Base-by-base conservation (phyloP, 2,888 invertebrate genomes). In the Sphinx pinastri region DNA sequence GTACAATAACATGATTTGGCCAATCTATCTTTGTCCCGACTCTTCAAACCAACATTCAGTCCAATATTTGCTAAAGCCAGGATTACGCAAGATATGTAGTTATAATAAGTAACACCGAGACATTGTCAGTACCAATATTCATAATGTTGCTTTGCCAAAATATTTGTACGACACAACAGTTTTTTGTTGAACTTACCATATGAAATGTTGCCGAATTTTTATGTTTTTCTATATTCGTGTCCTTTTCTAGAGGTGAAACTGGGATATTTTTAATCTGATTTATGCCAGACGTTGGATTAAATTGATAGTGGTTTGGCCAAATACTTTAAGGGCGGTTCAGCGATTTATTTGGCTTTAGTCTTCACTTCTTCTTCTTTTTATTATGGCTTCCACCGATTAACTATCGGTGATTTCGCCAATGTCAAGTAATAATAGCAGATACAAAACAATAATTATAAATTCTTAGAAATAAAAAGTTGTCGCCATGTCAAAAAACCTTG, bases 61-160 rank as follows among this genome's bases (percentile, higher is more conserved):
- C 59, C 38, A 59, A 14, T 3, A 14, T 59, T 14, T 10, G 59
- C 59, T 10, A n/a, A 38, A 45, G 16, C 16, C 16, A 1, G 45
- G 12, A 16, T 60, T 60, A 60, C 60, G 47, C 47, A 63, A 63
- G 11, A 55, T 63, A 47, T 60, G 19, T 63, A 63, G 63, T 47
- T 63, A 63, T 63, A 16, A 63, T 63, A 63, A 49, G 49, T 63
- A 19, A 63, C 19, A 63, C 63, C 47, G 49, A 49, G 19, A 63
- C 49, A 49, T 16, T 63, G 63, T 49, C 47, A 63, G 19, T 63
- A 54, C 52, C 69, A 63, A 63, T 69, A 69, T 63, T 45, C 63
- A 69, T 63, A 69, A 69, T 38, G 60, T 69, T 52, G 60, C 52
- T 45, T 52, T 60, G 69, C 63, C 69, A 69, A 69, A 60, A 63